Percentiles rank a stretch among this genome's conserved stretches.
phyloP scores from a whole-genome alignment of 2,888 invertebrate genomes.

The Cephalotes varians region DNA sequence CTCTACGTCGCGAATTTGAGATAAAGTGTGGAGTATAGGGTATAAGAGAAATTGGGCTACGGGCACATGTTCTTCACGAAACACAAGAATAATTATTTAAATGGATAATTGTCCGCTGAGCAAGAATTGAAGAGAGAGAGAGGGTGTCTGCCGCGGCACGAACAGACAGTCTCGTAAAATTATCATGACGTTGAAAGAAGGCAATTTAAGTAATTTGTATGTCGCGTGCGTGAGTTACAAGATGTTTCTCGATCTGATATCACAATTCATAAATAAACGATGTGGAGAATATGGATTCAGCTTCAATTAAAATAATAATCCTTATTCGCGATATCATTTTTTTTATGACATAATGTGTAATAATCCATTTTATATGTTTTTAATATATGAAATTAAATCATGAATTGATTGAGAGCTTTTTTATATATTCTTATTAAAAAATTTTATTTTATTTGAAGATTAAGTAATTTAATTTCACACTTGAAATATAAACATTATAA shows the following conservation, averaged over 20 bases:
- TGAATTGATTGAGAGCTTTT: not conserved
- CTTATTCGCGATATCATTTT: not conserved
- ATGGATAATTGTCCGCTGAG: slow-evolving; percentile 38
- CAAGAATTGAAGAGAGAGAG: slow-evolving; percentile 1
- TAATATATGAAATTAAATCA: not conserved
- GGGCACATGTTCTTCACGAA: not conserved
- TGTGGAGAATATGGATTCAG: not conserved
- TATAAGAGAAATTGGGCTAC: not conserved
- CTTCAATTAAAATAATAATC: not conserved
- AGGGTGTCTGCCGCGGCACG: not conserved
- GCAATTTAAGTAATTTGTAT: slow-evolving; percentile 45
- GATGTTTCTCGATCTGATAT: not conserved
- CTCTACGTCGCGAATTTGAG: slow-evolving; percentile 65
- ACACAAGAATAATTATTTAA: slow-evolving; percentile 34
- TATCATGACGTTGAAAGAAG: slow-evolving; percentile 9
- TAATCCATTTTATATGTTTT: not conserved
- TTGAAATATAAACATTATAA: not conserved
- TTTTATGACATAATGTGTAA: not conserved
- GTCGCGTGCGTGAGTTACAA: slow-evolving; percentile 14
- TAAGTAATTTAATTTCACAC: not conserved
- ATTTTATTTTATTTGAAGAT: not conserved
- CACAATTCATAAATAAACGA: not conserved
- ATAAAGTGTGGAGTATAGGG: slow-evolving; percentile 55
- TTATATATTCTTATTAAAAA: not conserved
- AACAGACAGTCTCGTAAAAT: slow-evolving; percentile 20